Evolutionary conservation across 2,113 vertebrate genomes (phyloP), one percentile per base, ranked within the genome.

Genomic region (Phylloscopus trochiloides): DNA sequence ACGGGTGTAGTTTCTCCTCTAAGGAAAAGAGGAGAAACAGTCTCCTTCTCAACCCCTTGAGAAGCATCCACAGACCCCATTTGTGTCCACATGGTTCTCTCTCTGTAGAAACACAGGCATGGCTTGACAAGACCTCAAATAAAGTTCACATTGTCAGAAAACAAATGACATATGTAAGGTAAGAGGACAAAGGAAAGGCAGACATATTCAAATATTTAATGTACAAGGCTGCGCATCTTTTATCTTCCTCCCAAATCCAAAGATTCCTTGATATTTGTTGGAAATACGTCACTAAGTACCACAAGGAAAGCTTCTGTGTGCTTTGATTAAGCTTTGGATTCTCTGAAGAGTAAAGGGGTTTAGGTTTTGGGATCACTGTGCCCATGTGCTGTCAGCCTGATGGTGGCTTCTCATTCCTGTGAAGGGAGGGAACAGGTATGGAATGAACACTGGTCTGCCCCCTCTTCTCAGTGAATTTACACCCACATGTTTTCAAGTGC

Each of bases 201-300:
- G 66, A 63, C 34, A 2, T 89, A 29, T 82, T 72, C 91, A 94
- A 96, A 89, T 91, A 93, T 95, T 97, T 92, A 77, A 88, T 24
- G 38, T 80, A 77, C 42, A 76, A 82, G 63, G 26, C 51, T 92
- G 48, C 21, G 51, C 43, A 48, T 77, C 63, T 59, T 72, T 71
- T 91, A 40, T 67, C 28, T 17, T 65, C 18, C 31, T 78, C 43
- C 21, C 50, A 40, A 63, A 89, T 16, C 45, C 50, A 55, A 45
- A 72, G 3, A 11, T 73, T 83, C 17, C 24, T 2, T 4, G 38
- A n/a, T 29, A 40, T 61, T 79, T 75, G n/a, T 79, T 87, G 47
- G 22, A 59, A 70, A 67, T 71, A 22, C 2, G 14, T 85, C 17
- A 52, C 28, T n/a, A 43, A 95, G 43, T 62, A 50, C 24, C 40